Evolutionary conservation across 35 echinoderm and acorn worm genomes (phyloP).

Genomic region (Apostichopus californicus): DNA sequence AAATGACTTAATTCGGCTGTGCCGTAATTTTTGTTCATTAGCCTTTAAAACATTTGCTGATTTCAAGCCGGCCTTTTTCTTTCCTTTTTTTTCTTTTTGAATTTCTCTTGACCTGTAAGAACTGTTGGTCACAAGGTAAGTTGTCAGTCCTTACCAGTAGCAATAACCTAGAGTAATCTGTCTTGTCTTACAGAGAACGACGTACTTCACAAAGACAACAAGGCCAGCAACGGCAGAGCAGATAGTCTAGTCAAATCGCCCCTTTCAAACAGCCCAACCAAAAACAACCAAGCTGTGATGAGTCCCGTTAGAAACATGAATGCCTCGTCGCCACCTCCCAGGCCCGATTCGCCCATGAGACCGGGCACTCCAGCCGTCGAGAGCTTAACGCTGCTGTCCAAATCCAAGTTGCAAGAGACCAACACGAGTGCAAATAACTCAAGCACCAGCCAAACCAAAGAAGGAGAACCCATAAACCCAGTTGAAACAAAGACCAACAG

Average conservation of each 20-base stretch:
- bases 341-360: slow-evolving; percentile 28
- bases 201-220: slow-evolving; percentile 43
- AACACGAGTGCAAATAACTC: slow-evolving; percentile 50
- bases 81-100: no score
- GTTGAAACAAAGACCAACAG: slow-evolving; percentile 64
- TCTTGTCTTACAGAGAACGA: slow-evolving; percentile 51
- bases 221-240: slow-evolving; percentile 65
- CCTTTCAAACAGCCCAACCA: slow-evolving; percentile 56
- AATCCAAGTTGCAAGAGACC: slow-evolving; percentile 38
- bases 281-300: slow-evolving; percentile 48
- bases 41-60: no score
- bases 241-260: slow-evolving; percentile 62
- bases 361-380: slow-evolving; percentile 41
- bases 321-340: background rate
- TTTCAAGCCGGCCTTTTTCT: no score
- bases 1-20: no score
- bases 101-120: no score
- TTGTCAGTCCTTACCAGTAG: background rate
- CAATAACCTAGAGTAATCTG: background rate
- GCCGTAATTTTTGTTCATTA: no score
- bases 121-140: background rate
- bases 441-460: slow-evolving; percentile 55
- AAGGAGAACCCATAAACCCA: slow-evolving; percentile 26
- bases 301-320: slow-evolving; percentile 54
- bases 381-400: slow-evolving; percentile 28